Evolutionary conservation across 2,797 vertebrate species (phyloP).

Genomic region (Cygnus olor): DNA sequence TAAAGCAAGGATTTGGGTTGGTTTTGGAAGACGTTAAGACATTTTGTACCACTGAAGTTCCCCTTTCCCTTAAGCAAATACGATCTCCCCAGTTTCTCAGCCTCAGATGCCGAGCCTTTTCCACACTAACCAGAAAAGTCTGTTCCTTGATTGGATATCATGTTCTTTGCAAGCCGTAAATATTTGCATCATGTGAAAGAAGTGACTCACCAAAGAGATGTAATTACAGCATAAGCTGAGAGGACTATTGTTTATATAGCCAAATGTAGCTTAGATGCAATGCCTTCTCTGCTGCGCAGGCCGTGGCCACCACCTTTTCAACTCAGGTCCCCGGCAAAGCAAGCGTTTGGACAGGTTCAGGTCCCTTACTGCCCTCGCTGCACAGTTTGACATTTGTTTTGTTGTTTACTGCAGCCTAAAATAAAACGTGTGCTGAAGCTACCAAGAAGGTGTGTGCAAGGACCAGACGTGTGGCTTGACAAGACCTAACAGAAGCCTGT

Average conservation of each 20-base stretch:
- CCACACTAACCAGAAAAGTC: background rate
- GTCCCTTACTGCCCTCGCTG: background rate
- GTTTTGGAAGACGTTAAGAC: background rate
- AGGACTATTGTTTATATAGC: background rate
- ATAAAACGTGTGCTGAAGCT: accelerated
- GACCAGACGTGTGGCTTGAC: background rate
- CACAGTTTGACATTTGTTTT: accelerated
- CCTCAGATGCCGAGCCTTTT: background rate
- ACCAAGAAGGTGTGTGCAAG: background rate
- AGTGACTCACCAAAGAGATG: background rate
- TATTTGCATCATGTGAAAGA: background rate
- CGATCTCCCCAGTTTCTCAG: background rate
- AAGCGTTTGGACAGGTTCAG: background rate
- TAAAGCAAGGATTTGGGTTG: background rate
- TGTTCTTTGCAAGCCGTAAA: background rate
- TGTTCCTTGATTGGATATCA: background rate
- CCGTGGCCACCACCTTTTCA: background rate
- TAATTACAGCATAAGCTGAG: background rate
- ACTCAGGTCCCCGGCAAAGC: accelerated
- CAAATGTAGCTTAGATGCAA: background rate
- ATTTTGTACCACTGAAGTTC: background rate
- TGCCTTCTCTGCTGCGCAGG: background rate
- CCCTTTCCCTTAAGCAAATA: background rate
- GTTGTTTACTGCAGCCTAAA: background rate
- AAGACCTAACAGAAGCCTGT: background rate